phyloP scores from a whole-genome alignment of 2,797 vertebrate genomes.

The Dromococcyx pavoninus region DNA sequence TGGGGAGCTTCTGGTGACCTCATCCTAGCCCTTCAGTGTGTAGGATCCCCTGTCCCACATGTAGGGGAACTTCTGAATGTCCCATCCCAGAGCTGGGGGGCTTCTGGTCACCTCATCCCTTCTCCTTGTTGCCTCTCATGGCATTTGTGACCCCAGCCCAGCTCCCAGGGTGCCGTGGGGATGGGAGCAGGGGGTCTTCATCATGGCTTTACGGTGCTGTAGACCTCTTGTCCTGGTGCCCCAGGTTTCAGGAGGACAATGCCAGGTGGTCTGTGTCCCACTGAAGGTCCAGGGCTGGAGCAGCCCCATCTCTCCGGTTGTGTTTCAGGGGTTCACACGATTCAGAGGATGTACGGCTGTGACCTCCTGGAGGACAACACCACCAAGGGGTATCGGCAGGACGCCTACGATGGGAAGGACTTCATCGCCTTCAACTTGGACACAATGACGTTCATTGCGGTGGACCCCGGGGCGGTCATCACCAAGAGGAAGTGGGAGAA shows the following conservation, averaged over 20 bases:
- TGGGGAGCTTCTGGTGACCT: no score
- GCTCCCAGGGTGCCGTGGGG: neutral
- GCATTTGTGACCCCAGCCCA: neutral
- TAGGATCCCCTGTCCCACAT: no score
- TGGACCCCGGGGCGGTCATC: accelerated
- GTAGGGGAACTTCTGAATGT: no score
- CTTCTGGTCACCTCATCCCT: no score
- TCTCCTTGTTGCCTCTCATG: no score
- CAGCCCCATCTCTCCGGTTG: neutral
- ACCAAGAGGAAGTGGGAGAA: neutral
- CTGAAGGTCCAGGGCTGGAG: neutral
- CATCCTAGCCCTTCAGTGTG: no score
- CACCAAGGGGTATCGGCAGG: accelerated
- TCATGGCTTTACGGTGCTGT: neutral
- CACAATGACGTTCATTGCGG: accelerated
- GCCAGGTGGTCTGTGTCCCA: no score
- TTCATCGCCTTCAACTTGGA: neutral
- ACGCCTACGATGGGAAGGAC: accelerated
- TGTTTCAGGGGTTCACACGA: neutral
- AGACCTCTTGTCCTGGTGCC: neutral
- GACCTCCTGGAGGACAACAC: neutral
- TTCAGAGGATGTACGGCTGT: accelerated
- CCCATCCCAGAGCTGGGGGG: no score
- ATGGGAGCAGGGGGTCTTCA: neutral
- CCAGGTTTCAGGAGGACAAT: no score